These are phyloP conservation scores for Oncorhynchus gorbuscha DNA, from an alignment of 2,113 vertebrate genomes.

Conservation along the genomic window DNA sequence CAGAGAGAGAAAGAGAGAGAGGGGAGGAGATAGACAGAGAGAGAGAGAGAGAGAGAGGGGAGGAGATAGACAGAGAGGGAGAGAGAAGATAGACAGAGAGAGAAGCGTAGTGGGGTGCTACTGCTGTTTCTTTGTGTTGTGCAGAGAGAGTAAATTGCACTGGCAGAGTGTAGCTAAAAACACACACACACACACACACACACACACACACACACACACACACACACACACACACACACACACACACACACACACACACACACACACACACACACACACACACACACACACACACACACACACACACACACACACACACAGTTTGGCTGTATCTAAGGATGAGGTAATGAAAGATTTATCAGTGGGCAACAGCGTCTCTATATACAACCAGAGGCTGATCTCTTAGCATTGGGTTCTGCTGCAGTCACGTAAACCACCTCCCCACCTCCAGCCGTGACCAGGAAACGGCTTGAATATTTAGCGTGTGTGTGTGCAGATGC, in stretches of 20 bases:
- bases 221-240: conserved; percentile 16
- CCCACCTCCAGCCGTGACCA: conserved; percentile 72
- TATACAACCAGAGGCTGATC: conserved; percentile 81
- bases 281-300: too few species aligned
- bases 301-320: conserved; percentile 11
- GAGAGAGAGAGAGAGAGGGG: conserved; percentile 38
- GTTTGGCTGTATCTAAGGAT: conserved; percentile 74
- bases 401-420: conserved; percentile 71
- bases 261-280: conserved; percentile 14
- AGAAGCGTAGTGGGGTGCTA: conserved; percentile 46
- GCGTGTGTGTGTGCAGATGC: conserved; percentile 69
- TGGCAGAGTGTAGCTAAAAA: conserved; percentile 67
- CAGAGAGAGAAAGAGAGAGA: too few species aligned
- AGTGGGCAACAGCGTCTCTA: conserved; percentile 77
- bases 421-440: conserved; percentile 67
- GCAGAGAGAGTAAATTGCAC: conserved; percentile 74
- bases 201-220: conserved; percentile 9
- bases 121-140: conserved; percentile 75
- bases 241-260: conserved; percentile 10
- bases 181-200: conserved; percentile 12
- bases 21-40: too few species aligned
- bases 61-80: conserved; percentile 38
- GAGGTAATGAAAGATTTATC: conserved; percentile 85
- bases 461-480: conserved; percentile 63
- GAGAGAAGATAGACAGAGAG: conserved; percentile 41